These are phyloP conservation scores for Herpailurus yagouaroundi DNA, from an alignment of 2,113 vertebrate species.

Conservation along the genomic window DNA sequence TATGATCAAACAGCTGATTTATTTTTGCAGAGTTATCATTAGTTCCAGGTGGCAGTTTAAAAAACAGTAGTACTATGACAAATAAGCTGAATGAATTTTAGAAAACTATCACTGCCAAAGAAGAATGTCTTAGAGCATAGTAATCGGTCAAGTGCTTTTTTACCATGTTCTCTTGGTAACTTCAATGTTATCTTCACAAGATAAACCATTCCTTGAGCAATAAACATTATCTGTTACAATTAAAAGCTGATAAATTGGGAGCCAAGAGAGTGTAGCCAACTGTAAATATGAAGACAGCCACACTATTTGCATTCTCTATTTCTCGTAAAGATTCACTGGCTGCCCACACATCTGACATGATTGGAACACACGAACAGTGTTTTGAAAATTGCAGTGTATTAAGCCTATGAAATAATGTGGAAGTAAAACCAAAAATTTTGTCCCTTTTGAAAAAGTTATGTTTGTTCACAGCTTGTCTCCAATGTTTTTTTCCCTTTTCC, in stretches of 20 bases:
- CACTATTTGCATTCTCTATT: slow-evolving; percentile 80
- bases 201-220: slow-evolving; percentile 66
- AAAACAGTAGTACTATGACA: slow-evolving; percentile 60
- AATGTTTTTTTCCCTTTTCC: neutral
- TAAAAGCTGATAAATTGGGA: slow-evolving; percentile 83
- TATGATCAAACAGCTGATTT: slow-evolving; percentile 35
- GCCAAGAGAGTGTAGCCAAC: slow-evolving; percentile 78
- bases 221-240: slow-evolving; percentile 78
- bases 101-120: slow-evolving; percentile 56
- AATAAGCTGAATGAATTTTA: slow-evolving; percentile 75
- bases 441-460: slow-evolving; percentile 66
- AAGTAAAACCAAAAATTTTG: slow-evolving; percentile 76
- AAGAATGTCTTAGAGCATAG: slow-evolving; percentile 20
- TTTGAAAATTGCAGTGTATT: slow-evolving; percentile 78
- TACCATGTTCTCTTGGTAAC: slow-evolving; percentile 56
- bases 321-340: slow-evolving; percentile 78
- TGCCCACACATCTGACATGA: slow-evolving; percentile 81
- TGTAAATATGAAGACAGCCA: slow-evolving; percentile 76
- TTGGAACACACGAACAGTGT: slow-evolving; percentile 73
- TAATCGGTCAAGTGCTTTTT: slow-evolving; percentile 69
- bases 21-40: slow-evolving; percentile 66
- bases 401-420: slow-evolving; percentile 71
- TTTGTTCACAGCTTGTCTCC: slow-evolving; percentile 70
- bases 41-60: slow-evolving; percentile 67
- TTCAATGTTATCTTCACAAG: slow-evolving; percentile 66